These are phyloP conservation scores for Phymanthus crucifer DNA, from an alignment of 92 coral and sea anemone genomes.

Conservation along the genomic window DNA sequence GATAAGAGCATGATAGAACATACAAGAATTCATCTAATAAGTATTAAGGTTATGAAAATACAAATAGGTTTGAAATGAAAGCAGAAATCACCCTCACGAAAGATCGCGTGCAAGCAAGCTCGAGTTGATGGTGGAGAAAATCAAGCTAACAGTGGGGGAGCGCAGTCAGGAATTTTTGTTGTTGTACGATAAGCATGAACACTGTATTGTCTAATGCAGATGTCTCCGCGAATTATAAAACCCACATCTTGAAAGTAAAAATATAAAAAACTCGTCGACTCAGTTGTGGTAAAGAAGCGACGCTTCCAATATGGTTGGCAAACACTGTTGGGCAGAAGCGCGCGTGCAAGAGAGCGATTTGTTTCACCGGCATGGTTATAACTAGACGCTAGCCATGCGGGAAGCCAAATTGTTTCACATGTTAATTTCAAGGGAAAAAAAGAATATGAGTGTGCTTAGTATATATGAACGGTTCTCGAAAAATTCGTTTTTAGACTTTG, in stretches of 20 bases:
- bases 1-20: background rate
- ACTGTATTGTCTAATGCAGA: background rate
- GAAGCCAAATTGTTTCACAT: background rate
- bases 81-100: conserved; percentile 9
- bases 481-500: too few species aligned
- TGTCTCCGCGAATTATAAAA: background rate
- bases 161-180: background rate
- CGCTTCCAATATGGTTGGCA: background rate
- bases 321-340: background rate
- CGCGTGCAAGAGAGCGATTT: background rate
- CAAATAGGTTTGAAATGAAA: background rate
- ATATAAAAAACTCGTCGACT: background rate
- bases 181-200: background rate
- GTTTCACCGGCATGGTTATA: background rate
- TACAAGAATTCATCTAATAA: background rate
- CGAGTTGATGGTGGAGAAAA: background rate
- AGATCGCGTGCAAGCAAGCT: conserved; percentile 22
- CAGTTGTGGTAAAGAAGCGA: background rate
- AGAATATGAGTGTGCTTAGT: background rate
- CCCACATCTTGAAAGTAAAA: background rate
- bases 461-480: background rate
- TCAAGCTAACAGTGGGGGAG: conserved; percentile 2
- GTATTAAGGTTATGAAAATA: background rate
- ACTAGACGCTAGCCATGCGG: background rate
- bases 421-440: background rate